Percentiles rank a stretch among this genome's conserved stretches.
Conservation (phyloP, 2,113 vertebrate species). For the Lepisosteus oculatus region DNA sequence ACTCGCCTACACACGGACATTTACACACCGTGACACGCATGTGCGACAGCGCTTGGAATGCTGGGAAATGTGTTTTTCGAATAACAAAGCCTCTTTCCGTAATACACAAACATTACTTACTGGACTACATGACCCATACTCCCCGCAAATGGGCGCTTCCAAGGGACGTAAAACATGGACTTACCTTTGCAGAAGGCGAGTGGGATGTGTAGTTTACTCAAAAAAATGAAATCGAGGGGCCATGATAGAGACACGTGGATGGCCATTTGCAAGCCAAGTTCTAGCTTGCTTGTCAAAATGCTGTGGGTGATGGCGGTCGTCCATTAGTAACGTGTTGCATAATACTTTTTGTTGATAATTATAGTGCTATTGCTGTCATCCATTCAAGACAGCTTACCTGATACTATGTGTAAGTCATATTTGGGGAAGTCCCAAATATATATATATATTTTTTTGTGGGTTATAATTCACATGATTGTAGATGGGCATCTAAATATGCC, state of each 20-base stretch:
- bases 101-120: neutral
- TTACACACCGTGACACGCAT: slow-evolving; percentile 48
- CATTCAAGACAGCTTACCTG: too few relatives aligned
- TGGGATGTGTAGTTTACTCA: slow-evolving; percentile 16
- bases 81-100: neutral
- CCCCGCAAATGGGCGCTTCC: neutral
- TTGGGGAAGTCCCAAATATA: too few relatives aligned
- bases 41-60: slow-evolving; percentile 15
- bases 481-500: too few relatives aligned
- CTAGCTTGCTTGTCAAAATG: neutral
- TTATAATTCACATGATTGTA: too few relatives aligned
- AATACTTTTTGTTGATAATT: too few relatives aligned
- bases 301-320: neutral
- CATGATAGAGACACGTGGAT: slow-evolving; percentile 29
- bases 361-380: too few relatives aligned
- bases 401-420: too few relatives aligned
- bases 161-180: neutral
- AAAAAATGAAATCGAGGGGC: neutral
- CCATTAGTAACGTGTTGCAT: too few relatives aligned
- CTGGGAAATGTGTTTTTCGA: slow-evolving; percentile 47
- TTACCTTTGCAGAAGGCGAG: neutral
- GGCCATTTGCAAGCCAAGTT: slow-evolving; percentile 18
- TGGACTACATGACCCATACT: slow-evolving; percentile 49
- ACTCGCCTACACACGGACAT: slow-evolving; percentile 67
- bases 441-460: too few relatives aligned